A percentile compares a stretch with the other conserved stretches of the same genome.
Evolutionary conservation across 2,113 vertebrate species (phyloP).

Genomic region (Sebastes fasciatus): DNA sequence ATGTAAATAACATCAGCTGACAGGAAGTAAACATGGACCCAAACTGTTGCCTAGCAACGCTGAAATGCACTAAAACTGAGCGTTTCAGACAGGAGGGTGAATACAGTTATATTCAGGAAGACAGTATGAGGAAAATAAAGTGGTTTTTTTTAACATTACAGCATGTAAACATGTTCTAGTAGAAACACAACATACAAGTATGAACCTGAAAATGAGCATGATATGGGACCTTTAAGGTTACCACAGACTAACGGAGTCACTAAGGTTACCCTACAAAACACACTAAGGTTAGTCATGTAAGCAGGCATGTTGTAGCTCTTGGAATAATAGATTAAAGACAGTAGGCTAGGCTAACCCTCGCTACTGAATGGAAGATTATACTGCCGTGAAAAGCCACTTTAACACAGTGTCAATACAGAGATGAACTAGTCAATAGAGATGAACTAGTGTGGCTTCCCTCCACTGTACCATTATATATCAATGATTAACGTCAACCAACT

Average conservation of each 20-base stretch:
- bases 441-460: neutral
- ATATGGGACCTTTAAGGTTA: too few relatives aligned
- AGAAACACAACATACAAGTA: too few relatives aligned
- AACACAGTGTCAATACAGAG: neutral
- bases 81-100: too few relatives aligned
- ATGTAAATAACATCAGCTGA: too few relatives aligned
- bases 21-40: too few relatives aligned
- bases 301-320: neutral
- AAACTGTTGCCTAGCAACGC: too few relatives aligned
- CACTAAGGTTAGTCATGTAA: neutral
- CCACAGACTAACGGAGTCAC: neutral
- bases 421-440: neutral
- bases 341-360: neutral
- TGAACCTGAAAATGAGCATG: too few relatives aligned
- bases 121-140: too few relatives aligned
- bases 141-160: too few relatives aligned
- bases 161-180: too few relatives aligned
- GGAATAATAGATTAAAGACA: neutral
- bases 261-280: neutral
- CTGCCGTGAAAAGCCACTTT: neutral
- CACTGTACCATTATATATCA: neutral
- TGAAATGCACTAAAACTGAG: too few relatives aligned
- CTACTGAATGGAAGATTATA: neutral
- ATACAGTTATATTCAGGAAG: too few relatives aligned
- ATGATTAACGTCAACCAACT: neutral